Base-by-base conservation (phyloP, 2,113 vertebrate species). In the Rhodinocichla rosea region DNA sequence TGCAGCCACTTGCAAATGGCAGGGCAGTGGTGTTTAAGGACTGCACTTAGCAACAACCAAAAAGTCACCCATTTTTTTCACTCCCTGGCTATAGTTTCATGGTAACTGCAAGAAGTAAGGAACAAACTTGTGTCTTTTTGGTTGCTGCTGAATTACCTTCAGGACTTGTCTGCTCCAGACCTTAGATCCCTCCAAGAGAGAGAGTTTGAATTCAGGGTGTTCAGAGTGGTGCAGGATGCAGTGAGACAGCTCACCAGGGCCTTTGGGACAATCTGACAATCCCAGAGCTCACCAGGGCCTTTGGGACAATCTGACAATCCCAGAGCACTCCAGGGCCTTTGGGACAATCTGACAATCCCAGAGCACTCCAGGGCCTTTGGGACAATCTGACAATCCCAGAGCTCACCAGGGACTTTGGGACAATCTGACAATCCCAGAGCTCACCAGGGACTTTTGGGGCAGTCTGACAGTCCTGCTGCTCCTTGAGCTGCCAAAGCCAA, bases 71-170 rank as follows among this genome's bases (percentile, higher is more conserved):
- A 1, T 47, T 67, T 69, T n/a, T 68, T 79, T 52, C 30, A 50
- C 15, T 70, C 80, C 39, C 47, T 37, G 74, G 37, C 73, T 77
- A 1, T 69, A 16, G 77, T 75, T 94, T 70, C 77, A 14, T 44
- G 52, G 40, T 63, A 83, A 62, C 17, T 53, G 22, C 40, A 60
- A 33, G 55, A 63, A 35, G 15, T 44, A 17, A 60, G 40, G n/a
- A 68, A 68, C 26, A 71, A 40, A 6, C 5, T 1, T 65, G 8
- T 2, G 15, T 80, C 68, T 44, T 92, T 80, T 78, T 86, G 87
- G 18, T 77, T 90, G 68, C 45, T 92, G 59, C 76, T 95, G 80
- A 79, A 83, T 63, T 64, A 32, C 60, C 55, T 93, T 92, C 82
- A 86, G 84, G 55, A 67, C 27, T 65, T 77, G 45, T 62, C 42